phyloP scores from a whole-genome alignment of 2,113 vertebrate species.

The Cavia porcellus region DNA sequence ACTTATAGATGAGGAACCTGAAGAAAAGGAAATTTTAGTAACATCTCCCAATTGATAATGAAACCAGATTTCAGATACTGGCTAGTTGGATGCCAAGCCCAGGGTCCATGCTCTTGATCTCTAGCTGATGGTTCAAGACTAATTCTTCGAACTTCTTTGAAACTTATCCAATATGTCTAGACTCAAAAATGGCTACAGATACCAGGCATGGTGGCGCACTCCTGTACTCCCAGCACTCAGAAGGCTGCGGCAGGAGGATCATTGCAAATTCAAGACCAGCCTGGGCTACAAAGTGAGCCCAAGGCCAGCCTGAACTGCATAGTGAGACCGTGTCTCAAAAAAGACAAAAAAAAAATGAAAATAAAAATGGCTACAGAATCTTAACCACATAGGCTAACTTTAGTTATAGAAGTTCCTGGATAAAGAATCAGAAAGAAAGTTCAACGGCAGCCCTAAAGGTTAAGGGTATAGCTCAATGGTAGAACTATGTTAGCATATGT shows the following conservation, averaged over 20 bases:
- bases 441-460: background rate
- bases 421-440: constrained; percentile 57
- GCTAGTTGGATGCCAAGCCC: background rate
- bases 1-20: constrained; percentile 48
- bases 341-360: no score
- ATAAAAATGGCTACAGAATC: constrained; percentile 27
- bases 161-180: constrained; percentile 19
- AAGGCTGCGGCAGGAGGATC: no score
- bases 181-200: constrained; percentile 45
- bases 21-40: background rate
- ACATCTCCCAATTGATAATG: background rate
- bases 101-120: background rate
- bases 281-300: no score
- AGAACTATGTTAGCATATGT: background rate
- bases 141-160: constrained; percentile 65
- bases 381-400: constrained; percentile 14
- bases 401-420: constrained; percentile 45
- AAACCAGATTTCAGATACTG: background rate
- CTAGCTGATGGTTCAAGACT: constrained; percentile 29
- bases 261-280: no score
- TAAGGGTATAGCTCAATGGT: background rate
- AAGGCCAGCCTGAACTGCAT: no score
- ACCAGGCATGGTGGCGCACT: no score
- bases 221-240: no score
- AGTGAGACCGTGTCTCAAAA: no score